Base-by-base conservation (phyloP, 92 coral and sea anemone species). In the Zoanthus solanderi region DNA sequence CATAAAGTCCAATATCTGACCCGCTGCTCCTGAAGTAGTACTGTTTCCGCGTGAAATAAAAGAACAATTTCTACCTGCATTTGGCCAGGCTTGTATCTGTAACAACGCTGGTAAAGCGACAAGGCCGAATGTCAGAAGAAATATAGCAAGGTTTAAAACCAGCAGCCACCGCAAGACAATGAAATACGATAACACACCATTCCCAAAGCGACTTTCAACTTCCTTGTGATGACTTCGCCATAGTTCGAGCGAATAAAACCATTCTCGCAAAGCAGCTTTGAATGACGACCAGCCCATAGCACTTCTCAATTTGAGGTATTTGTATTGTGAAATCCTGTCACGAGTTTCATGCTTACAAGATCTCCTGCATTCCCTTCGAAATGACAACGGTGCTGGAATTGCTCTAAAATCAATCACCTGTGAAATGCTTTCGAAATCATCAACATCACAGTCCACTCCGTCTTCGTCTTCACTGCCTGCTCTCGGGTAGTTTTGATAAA, bases 131-230 rank as follows among this genome's bases (percentile, higher is more conserved):
- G 96, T 96, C 83, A 97, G 52, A 71, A 95, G 67, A 68, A 95
- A 97, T 10, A 94, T 94, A 47, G 95, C 79, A 68, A 97, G 75
- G 71, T 97, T 96, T 72, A 97, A 88, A 75, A 97, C 79, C 90
- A 95, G 57, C 37, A 97, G 86, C 99, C 99, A 97, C 69, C 98
- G 95, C 32, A 97, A 96, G 75, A 97, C 96, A 23, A 93, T 92
- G 92, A 97, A 97, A 88, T 95, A 97, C 34, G 99, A 97, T 6
- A 95, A 90, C 87, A 97, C 99, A 45, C 99, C 99, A 89, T 96
- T 95, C 17, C 98, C 99, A 86, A 97, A 97, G 71, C 96, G 98
- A 7, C 99, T 97, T 72, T 97, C 99, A 13, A 95, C 95, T 56
- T 97, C 96, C 79, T 97, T 97, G 30, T 95, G 91, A 86, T 97